A percentile compares a stretch with the other conserved stretches of the same genome.
These are phyloP conservation scores for Craterocephalus amniculus DNA, from an alignment of 2,797 vertebrate genomes.

Conservation along the genomic window DNA sequence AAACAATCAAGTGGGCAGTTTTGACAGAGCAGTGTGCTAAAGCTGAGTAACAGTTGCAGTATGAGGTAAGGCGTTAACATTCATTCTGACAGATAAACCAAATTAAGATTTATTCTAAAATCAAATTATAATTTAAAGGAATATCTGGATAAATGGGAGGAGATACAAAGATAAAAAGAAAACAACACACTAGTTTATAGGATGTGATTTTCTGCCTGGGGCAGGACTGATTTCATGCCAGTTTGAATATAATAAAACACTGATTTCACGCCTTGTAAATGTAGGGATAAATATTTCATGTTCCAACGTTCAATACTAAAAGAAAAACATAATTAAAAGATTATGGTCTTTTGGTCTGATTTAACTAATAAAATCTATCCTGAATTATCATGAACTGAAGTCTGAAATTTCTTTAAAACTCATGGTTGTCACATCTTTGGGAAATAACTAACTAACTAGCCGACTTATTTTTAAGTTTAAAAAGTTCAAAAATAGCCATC, in stretches of 20 bases:
- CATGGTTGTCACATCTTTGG: not conserved
- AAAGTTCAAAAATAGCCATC: not conserved
- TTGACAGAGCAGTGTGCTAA: slow-evolving; percentile 3
- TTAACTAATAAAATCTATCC: not conserved
- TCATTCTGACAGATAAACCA: not conserved
- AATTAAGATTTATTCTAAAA: not conserved
- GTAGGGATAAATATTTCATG: not conserved
- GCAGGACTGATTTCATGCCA: too few relatives aligned
- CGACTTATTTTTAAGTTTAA: not conserved
- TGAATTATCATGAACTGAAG: not conserved
- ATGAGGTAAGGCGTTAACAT: not conserved
- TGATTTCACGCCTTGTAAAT: not conserved
- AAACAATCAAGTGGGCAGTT: not conserved
- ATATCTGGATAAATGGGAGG: not conserved
- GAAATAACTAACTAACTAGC: too few relatives aligned
- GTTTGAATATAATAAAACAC: too few relatives aligned
- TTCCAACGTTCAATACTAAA: not conserved
- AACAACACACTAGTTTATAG: not conserved
- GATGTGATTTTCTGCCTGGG: too few relatives aligned
- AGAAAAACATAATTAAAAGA: not conserved
- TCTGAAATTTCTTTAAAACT: not conserved
- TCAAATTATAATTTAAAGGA: not conserved
- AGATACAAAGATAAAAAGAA: too few relatives aligned
- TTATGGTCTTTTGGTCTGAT: too few relatives aligned
- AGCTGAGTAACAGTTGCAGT: not conserved